phyloP scores from a whole-genome alignment of 2,888 invertebrate genomes.

The Amblyjoppa proteus region DNA sequence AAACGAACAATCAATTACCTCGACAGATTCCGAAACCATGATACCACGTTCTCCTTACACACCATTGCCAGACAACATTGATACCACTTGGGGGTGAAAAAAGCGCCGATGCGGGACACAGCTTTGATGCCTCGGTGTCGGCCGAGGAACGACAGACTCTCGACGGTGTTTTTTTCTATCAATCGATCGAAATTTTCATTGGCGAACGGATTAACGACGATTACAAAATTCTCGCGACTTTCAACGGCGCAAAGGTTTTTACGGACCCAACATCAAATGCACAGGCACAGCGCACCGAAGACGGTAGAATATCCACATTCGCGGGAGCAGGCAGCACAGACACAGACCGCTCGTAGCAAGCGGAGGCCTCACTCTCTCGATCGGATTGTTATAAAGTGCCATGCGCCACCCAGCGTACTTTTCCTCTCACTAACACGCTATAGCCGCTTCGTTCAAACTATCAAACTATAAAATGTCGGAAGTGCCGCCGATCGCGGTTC shows the following conservation, averaged over 20 bases:
- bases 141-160: not conserved
- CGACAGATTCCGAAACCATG: slow-evolving; percentile 96
- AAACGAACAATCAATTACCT: slow-evolving; percentile 75
- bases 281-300: slow-evolving; percentile 58
- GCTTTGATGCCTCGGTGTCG: slow-evolving; percentile 61
- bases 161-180: slow-evolving; percentile 1
- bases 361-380: slow-evolving; percentile 42
- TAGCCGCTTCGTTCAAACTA: slow-evolving; percentile 41
- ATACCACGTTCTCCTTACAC: slow-evolving; percentile 98
- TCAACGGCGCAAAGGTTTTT: slow-evolving; percentile 38
- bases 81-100: slow-evolving; percentile 84
- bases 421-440: slow-evolving; percentile 31
- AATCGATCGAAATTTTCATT: slow-evolving; percentile 4
- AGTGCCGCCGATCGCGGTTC: not conserved
- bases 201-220: not conserved
- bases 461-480: not conserved
- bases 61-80: slow-evolving; percentile 95
- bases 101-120: slow-evolving; percentile 82
- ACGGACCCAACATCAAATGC: slow-evolving; percentile 55
- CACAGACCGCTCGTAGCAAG: slow-evolving; percentile 59
- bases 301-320: slow-evolving; percentile 64
- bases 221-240: slow-evolving; percentile 6
- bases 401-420: slow-evolving; percentile 59
- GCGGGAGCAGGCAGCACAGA: slow-evolving; percentile 68
- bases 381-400: slow-evolving; percentile 49